These are phyloP conservation scores for Liolophura sinensis DNA, from an alignment of 1,140 invertebrate genomes.

Conservation along the genomic window DNA sequence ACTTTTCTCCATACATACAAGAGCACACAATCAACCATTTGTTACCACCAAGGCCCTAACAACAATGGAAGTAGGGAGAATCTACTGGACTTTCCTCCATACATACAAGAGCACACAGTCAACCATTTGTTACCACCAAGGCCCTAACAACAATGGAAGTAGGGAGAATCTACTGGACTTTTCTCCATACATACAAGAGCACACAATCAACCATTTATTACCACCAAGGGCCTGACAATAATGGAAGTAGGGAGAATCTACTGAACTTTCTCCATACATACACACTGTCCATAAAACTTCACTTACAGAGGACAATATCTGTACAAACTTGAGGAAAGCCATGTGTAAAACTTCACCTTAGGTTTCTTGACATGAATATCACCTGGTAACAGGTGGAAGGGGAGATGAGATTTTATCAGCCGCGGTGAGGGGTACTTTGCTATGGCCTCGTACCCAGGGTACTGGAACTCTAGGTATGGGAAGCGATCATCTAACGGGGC, in stretches of 20 bases:
- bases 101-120: too few relatives aligned
- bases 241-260: background rate
- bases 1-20: too few relatives aligned
- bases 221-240: background rate
- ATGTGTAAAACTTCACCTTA: constrained; percentile 59
- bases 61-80: background rate
- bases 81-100: background rate
- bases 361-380: constrained; percentile 56
- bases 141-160: too few relatives aligned
- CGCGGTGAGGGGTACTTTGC: constrained; percentile 44
- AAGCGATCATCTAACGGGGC: constrained; percentile 59
- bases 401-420: constrained; percentile 62
- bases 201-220: background rate
- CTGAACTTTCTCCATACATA: background rate
- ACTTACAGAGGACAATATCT: background rate
- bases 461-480: constrained; percentile 61
- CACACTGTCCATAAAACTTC: background rate
- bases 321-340: background rate
- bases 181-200: background rate
- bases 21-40: background rate
- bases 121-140: too few relatives aligned
- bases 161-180: too few relatives aligned
- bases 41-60: background rate
- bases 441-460: constrained; percentile 56
- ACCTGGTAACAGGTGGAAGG: constrained; percentile 56